These are phyloP conservation scores for Melanargia galathea DNA, from an alignment of 2,888 invertebrate species.

Conservation along the genomic window DNA sequence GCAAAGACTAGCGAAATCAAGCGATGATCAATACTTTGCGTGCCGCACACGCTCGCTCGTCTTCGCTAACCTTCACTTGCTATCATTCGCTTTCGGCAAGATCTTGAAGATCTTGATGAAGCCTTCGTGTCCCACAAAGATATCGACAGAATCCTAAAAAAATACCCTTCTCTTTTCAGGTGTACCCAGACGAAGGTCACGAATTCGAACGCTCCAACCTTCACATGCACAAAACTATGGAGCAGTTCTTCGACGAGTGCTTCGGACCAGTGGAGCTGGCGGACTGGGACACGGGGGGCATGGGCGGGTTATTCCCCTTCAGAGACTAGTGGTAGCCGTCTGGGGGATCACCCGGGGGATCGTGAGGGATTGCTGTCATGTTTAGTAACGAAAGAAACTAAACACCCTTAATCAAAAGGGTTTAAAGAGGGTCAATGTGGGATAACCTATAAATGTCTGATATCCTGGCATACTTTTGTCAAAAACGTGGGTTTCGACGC, in stretches of 20 bases:
- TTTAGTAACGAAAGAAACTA: background rate
- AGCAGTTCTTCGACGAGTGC: slow-evolving; percentile 92
- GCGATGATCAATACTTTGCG: too few species aligned
- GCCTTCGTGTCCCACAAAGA: too few species aligned
- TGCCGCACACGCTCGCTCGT: too few species aligned
- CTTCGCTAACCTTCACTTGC: too few species aligned
- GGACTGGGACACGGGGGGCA: slow-evolving; percentile 85
- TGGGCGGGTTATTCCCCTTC: slow-evolving; percentile 80
- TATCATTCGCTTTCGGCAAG: too few species aligned
- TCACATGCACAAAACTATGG: slow-evolving; percentile 92
- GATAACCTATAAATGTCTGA: background rate
- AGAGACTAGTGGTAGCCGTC: slow-evolving; percentile 56
- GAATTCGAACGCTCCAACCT: slow-evolving; percentile 86
- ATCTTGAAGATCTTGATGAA: too few species aligned
- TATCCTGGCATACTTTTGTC: background rate
- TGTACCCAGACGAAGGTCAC: slow-evolving; percentile 94
- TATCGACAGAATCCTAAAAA: background rate
- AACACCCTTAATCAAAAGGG: background rate
- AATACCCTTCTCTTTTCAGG: slow-evolving; percentile 67
- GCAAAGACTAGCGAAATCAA: too few species aligned
- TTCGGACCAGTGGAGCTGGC: slow-evolving; percentile 87
- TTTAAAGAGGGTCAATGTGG: background rate
- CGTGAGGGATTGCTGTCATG: background rate
- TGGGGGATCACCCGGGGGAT: background rate
- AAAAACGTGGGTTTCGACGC: background rate